phyloP scores from a whole-genome alignment of 2,888 invertebrate species.

The Plagiodera versicolora region DNA sequence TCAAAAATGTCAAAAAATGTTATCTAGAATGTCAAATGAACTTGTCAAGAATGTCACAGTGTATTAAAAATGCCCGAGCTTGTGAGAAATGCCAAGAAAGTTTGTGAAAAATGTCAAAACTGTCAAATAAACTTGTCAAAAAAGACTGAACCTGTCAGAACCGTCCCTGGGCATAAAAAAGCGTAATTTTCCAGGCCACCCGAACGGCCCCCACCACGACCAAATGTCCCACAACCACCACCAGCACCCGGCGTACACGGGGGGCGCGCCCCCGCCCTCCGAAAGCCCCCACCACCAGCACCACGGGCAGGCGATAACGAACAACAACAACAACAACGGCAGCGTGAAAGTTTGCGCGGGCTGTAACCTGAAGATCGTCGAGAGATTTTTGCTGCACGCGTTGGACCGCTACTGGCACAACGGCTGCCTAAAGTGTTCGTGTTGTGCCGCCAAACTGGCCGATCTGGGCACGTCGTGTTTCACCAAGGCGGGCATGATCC shows the following conservation, averaged over 20 bases:
- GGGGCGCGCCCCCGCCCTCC: conserved; percentile 55
- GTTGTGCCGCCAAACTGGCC: conserved; percentile 85
- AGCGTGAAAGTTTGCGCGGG: conserved; percentile 83
- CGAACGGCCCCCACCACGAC: conserved; percentile 52
- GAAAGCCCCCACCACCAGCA: conserved; percentile 55
- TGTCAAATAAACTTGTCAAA: too few species aligned
- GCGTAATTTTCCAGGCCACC: too few species aligned
- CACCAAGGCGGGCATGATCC: conserved; percentile 90
- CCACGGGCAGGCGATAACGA: conserved; percentile 62
- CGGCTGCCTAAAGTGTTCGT: conserved; percentile 91
- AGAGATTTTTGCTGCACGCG: conserved; percentile 88
- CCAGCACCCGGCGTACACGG: conserved; percentile 53
- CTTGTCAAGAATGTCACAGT: too few species aligned
- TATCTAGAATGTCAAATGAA: too few species aligned
- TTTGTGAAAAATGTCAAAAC: too few species aligned
- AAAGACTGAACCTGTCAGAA: too few species aligned
- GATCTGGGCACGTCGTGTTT: conserved; percentile 92
- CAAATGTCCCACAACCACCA: conserved; percentile 54
- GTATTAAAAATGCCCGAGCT: too few species aligned
- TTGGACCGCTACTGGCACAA: conserved; percentile 96
- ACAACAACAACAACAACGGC: conserved; percentile 56
- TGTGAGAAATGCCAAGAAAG: too few species aligned
- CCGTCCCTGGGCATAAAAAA: too few species aligned
- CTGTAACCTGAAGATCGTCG: conserved; percentile 89
- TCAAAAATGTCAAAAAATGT: too few species aligned